These are phyloP conservation scores for Calameuta filiformis DNA, from an alignment of 2,888 invertebrate species.

Conservation along the genomic window DNA sequence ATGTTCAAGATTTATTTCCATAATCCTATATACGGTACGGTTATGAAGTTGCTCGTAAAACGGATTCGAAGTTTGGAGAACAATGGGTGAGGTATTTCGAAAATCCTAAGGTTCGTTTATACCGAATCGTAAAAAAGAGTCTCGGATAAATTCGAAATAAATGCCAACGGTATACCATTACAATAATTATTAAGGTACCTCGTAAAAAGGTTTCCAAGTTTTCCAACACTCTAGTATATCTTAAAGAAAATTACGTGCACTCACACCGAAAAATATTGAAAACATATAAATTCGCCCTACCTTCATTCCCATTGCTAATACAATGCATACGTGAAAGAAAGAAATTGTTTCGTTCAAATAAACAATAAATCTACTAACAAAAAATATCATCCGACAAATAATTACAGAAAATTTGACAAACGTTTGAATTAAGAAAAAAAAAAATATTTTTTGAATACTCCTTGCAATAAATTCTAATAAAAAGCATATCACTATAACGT, in stretches of 20 bases:
- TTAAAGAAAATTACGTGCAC: neutral
- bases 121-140: neutral
- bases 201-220: neutral
- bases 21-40: neutral
- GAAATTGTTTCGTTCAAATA: neutral
- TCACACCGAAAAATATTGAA: neutral
- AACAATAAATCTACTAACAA: neutral
- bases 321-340: neutral
- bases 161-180: neutral
- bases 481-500: neutral
- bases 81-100: neutral
- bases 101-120: neutral
- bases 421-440: neutral
- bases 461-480: neutral
- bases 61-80: neutral
- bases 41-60: neutral
- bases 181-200: neutral
- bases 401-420: neutral
- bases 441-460: neutral
- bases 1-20: neutral
- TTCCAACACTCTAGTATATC: neutral
- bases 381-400: neutral
- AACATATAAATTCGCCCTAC: neutral
- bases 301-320: neutral
- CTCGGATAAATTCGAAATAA: neutral